Evolutionary conservation across 1,140 invertebrate genomes (phyloP).

Genomic region (Brachionus paranguensis): DNA sequence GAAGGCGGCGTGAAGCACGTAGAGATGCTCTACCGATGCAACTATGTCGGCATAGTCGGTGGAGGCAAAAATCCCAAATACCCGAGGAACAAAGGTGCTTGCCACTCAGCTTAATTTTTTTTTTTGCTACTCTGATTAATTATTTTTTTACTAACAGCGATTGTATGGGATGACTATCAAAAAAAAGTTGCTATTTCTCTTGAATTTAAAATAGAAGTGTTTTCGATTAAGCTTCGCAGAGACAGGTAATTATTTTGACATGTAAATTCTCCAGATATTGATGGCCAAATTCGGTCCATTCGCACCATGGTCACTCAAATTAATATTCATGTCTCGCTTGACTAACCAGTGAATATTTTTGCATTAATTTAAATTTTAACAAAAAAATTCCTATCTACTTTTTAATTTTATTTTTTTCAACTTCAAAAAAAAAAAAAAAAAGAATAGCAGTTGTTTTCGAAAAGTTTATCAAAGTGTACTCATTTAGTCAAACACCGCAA

Average conservation of each 20-base stretch:
- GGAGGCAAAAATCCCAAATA: slow-evolving; percentile 83
- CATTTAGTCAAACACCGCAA: slow-evolving; percentile 89
- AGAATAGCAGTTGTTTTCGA: slow-evolving; percentile 91
- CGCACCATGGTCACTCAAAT: background rate
- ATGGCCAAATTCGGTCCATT: background rate
- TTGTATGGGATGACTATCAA: slow-evolving; percentile 95
- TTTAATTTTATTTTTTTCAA: background rate
- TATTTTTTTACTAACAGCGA: slow-evolving; percentile 61
- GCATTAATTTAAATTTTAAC: background rate
- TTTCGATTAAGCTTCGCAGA: slow-evolving; percentile 77
- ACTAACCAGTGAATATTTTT: background rate
- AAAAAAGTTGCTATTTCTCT: slow-evolving; percentile 84
- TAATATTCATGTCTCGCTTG: background rate
- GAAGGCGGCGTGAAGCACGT: slow-evolving; percentile 82
- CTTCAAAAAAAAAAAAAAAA: slow-evolving; percentile 40
- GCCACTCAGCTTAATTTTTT: background rate
- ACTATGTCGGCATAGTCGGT: slow-evolving; percentile 90
- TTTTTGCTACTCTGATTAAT: background rate
- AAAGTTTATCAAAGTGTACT: slow-evolving; percentile 92
- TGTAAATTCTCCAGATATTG: background rate
- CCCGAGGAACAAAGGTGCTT: slow-evolving; percentile 76
- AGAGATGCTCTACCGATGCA: slow-evolving; percentile 95
- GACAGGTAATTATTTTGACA: slow-evolving; percentile 60
- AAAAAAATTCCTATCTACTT: background rate
- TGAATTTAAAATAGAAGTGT: slow-evolving; percentile 83